These are phyloP conservation scores for Chrysochloris asiatica DNA, from an alignment of 2,113 vertebrate genomes.

Conservation along the genomic window DNA sequence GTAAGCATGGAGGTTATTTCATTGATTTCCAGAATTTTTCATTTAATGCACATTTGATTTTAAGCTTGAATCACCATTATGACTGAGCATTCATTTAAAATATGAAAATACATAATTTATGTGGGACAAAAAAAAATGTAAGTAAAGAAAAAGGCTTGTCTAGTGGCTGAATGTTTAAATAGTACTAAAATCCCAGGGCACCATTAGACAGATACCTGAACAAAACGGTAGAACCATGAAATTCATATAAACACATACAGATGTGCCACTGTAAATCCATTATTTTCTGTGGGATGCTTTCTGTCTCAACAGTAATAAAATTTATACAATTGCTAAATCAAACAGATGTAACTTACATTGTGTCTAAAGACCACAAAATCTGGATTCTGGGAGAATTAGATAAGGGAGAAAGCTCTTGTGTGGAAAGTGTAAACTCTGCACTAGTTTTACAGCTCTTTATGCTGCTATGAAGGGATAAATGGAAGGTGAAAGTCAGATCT, in stretches of 20 bases:
- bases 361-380: slow-evolving; percentile 42
- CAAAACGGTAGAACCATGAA: not conserved
- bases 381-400: slow-evolving; percentile 46
- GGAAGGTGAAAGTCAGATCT: slow-evolving; percentile 37
- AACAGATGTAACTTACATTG: slow-evolving; percentile 28
- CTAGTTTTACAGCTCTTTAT: not conserved
- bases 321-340: slow-evolving; percentile 35
- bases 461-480: not conserved
- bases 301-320: slow-evolving; percentile 38
- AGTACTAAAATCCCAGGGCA: not conserved
- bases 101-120: not conserved
- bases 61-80: slow-evolving; percentile 8
- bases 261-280: not conserved
- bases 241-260: slow-evolving; percentile 22
- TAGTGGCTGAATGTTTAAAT: slow-evolving; percentile 1
- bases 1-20: not conserved
- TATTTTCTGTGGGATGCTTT: slow-evolving; percentile 7
- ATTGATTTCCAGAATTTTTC: slow-evolving; percentile 16
- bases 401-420: slow-evolving; percentile 15
- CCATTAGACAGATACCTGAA: not conserved
- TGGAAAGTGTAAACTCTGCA: not conserved
- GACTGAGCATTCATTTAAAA: not conserved
- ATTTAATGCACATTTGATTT: not conserved
- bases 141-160: not conserved
- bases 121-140: not conserved